Evolutionary conservation across 2,797 vertebrate genomes (phyloP), one percentile per base, ranked within the genome.

Genomic region (Chromis chromis): DNA sequence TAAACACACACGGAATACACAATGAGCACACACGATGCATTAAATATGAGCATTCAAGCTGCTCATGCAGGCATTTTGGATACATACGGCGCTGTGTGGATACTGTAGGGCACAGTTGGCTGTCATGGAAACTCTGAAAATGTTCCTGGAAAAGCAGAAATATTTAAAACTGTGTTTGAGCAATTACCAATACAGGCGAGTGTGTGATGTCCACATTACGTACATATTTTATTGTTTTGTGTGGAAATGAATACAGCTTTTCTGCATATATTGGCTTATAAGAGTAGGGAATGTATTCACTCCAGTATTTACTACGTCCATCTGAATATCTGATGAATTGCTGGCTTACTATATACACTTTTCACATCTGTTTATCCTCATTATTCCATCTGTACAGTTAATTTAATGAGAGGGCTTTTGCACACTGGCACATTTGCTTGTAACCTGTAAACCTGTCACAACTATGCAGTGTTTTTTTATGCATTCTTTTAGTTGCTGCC

Each of bases 361-460:
- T 57, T 16, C 70, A 56, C 72, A 81, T 72, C 59, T 83, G 71
- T 76, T 67, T 28, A 22, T 71, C 65, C 27, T 22, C n/a, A 28
- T 64, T 27, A 55, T 52, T 78, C 66, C 56, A 83, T 76, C 56
- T 79, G 65, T 39, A 58, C 39, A 22, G 25, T 24, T 70, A 56
- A 78, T 81, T 65, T 67, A 39, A 49, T 33, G 52, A 76, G 62
- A 66, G 58, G 49, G 31, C 21, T 28, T 21, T 12, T 25, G 70
- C 65, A 76, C 52, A 55, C 39, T 6, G 56, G 53, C 54, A 62
- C 66, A 68, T 74, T 57, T 55, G 56, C 65, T 44, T 50, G 28
- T 65, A 58, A 79, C 61, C 50, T 75, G 61, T 64, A 79, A 82
- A 81, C 42, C 59, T 25, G 66, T 59, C 65, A 76, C 57, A 48